These are phyloP conservation scores for Thamnaconus septentrionalis DNA, from an alignment of 2,113 vertebrate genomes.

Conservation along the genomic window DNA sequence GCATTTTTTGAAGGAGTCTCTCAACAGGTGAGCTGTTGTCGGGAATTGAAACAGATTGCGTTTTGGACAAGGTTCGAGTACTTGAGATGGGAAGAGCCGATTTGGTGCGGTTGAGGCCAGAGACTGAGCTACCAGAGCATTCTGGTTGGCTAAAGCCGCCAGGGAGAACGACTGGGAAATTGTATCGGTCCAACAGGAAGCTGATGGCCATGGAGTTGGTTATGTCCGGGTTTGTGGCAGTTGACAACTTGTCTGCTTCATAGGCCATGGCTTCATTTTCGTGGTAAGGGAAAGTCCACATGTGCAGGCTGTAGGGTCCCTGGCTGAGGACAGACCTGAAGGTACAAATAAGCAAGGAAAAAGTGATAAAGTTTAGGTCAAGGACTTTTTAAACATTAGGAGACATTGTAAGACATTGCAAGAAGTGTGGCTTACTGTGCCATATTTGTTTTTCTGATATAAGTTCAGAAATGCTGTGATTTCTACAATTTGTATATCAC, in stretches of 20 bases:
- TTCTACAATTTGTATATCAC: not conserved
- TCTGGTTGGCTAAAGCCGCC: conserved; percentile 23
- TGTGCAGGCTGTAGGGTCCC: conserved; percentile 73
- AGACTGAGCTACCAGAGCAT: not conserved
- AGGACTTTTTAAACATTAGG: not conserved
- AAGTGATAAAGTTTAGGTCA: not conserved
- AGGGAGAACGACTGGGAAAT: conserved; percentile 76
- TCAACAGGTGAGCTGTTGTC: conserved; percentile 2
- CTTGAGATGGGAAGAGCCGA: not conserved
- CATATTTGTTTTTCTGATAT: too few relatives aligned
- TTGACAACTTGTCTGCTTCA: conserved; percentile 76
- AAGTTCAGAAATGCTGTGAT: too few relatives aligned
- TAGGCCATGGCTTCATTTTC: conserved; percentile 72
- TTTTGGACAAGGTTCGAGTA: not conserved
- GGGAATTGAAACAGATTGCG: not conserved
- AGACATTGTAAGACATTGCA: too few relatives aligned
- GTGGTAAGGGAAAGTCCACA: conserved; percentile 73
- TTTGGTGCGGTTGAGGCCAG: not conserved
- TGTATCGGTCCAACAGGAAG: conserved; percentile 76
- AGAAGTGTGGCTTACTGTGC: too few relatives aligned
- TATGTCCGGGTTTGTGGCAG: conserved; percentile 75
- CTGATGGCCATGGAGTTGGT: conserved; percentile 75
- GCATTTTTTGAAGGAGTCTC: not conserved
- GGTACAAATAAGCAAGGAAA: too few relatives aligned
- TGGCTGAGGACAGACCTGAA: conserved; percentile 73